Conservation (phyloP, 2,113 vertebrate genomes). For the Pollimyrus isidori region DNA sequence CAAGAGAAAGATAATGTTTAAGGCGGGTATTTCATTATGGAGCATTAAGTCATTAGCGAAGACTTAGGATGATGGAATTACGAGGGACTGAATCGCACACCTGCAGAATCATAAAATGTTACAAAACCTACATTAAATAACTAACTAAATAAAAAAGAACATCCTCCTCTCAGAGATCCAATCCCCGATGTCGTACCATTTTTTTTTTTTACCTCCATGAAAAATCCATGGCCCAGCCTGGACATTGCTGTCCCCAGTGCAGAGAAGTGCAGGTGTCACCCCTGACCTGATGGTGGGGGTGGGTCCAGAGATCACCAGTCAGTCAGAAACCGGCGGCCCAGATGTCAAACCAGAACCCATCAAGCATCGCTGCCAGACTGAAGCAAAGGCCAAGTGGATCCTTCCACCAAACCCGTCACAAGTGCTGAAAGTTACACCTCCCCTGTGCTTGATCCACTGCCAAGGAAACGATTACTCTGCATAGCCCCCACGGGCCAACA, state of each 20-base stretch:
- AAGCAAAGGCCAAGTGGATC: neutral
- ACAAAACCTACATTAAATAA: neutral
- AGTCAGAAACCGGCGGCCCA: neutral
- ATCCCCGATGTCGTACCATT: neutral
- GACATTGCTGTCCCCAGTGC: neutral
- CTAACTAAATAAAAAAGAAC: neutral
- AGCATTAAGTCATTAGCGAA: neutral
- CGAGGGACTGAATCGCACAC: neutral
- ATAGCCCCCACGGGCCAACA: constrained; percentile 31
- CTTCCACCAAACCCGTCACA: neutral
- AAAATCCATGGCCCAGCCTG: neutral
- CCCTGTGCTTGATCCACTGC: constrained; percentile 11
- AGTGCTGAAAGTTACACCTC: constrained; percentile 25
- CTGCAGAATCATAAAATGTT: neutral
- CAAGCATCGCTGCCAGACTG: neutral
- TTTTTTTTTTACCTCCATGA: neutral
- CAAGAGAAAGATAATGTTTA: neutral
- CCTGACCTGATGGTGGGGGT: neutral
- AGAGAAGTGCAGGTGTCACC: neutral
- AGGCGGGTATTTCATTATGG: neutral
- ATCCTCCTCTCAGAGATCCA: neutral
- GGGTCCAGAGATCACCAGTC: neutral
- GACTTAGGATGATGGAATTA: neutral
- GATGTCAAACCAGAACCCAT: constrained; percentile 6
- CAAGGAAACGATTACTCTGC: constrained; percentile 33